Percentiles rank a stretch among this genome's conserved stretches.
phyloP scores from a whole-genome alignment of 2,113 vertebrate genomes.

The Perca flavescens region DNA sequence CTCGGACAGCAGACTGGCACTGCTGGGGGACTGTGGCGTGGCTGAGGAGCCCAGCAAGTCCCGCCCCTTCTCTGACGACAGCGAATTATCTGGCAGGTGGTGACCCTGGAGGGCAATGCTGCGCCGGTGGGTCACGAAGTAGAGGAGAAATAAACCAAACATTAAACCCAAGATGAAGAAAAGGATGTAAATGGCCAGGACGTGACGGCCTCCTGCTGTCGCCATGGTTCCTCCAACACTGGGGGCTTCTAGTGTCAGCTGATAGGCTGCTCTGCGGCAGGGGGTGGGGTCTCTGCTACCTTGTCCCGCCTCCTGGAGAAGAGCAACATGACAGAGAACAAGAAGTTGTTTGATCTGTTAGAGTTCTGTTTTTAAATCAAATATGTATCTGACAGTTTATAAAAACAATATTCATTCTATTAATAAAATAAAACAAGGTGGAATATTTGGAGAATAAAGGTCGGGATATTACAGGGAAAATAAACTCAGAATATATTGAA shows the following conservation, averaged over 20 bases:
- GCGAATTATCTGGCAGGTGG: conserved; percentile 64
- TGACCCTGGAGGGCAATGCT: conserved; percentile 12
- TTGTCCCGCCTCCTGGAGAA: conserved; percentile 66
- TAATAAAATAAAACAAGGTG: neutral
- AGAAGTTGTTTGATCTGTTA: neutral
- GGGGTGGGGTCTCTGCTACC: conserved; percentile 69
- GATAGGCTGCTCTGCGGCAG: conserved; percentile 84
- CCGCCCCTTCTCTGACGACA: conserved; percentile 80
- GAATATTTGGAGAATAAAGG: too few relatives aligned
- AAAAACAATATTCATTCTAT: neutral
- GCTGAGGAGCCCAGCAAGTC: conserved; percentile 85
- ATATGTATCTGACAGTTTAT: neutral
- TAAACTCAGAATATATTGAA: too few relatives aligned
- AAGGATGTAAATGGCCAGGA: conserved; percentile 80
- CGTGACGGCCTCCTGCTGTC: conserved; percentile 48
- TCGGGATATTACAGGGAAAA: too few relatives aligned
- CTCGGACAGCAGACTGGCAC: conserved; percentile 82
- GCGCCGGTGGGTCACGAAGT: conserved; percentile 30
- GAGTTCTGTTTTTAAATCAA: neutral
- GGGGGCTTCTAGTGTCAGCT: conserved; percentile 78
- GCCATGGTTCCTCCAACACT: conserved; percentile 30
- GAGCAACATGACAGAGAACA: conserved; percentile 8
- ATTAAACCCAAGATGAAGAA: conserved; percentile 71
- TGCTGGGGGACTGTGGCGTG: conserved; percentile 88
- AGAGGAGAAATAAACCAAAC: conserved; percentile 45